phyloP scores from a whole-genome alignment of 2,113 vertebrate genomes.

The Eubucco bourcierii region DNA sequence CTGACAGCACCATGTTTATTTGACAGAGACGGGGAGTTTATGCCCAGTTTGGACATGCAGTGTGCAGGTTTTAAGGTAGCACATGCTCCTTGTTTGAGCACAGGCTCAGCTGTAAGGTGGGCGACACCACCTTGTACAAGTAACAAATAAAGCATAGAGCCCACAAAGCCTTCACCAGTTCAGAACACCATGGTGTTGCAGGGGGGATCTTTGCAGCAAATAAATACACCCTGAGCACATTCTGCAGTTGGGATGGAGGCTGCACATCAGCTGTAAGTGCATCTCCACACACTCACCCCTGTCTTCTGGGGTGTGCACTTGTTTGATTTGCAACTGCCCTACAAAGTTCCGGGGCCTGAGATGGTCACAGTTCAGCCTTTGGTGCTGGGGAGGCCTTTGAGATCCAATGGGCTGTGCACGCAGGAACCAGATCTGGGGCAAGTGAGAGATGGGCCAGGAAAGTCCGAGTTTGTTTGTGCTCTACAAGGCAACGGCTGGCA shows the following conservation, averaged over 20 bases:
- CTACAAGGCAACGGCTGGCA: constrained; percentile 85
- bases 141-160: rapidly evolving
- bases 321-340: not conserved
- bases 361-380: not conserved
- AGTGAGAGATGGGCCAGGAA: not conserved
- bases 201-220: not conserved
- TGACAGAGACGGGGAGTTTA: rapidly evolving
- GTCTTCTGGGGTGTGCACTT: rapidly evolving
- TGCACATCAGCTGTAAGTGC: not conserved
- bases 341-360: rapidly evolving
- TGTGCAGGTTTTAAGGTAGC: not conserved
- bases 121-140: rapidly evolving
- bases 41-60: not conserved
- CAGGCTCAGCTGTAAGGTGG: not conserved
- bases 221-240: not conserved
- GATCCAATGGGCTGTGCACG: rapidly evolving
- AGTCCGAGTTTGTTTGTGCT: not conserved
- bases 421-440: rapidly evolving
- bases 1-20: not conserved
- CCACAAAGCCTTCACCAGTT: not conserved
- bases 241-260: rapidly evolving
- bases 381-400: not conserved
- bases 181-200: rapidly evolving
- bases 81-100: rapidly evolving
- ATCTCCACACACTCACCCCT: rapidly evolving